These are phyloP conservation scores for Tretioscincus oriximinensis DNA, from an alignment of 2,113 vertebrate species.

Conservation along the genomic window DNA sequence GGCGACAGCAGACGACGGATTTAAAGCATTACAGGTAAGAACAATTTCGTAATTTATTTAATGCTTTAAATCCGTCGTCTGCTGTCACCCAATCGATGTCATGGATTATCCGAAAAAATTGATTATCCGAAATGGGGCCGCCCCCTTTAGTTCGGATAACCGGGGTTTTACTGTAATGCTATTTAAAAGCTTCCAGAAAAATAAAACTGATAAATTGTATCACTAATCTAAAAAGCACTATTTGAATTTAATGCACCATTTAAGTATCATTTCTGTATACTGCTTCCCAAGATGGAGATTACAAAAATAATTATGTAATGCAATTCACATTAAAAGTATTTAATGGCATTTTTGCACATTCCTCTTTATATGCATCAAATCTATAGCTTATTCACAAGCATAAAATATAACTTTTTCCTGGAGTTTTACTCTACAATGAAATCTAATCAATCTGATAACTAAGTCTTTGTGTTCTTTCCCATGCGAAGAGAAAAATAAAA, in stretches of 20 bases:
- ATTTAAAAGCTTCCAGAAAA: not conserved
- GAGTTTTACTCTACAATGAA: not conserved
- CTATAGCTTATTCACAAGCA: not conserved
- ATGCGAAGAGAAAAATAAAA: not conserved
- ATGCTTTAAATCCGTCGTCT: too few species aligned
- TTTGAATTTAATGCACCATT: not conserved
- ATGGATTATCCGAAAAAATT: too few species aligned
- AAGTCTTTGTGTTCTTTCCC: not conserved
- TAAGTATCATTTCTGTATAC: not conserved
- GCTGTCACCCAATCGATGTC: too few species aligned
- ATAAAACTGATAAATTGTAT: not conserved
- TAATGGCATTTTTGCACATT: not conserved
- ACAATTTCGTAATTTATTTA: too few species aligned
- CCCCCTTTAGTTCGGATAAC: too few species aligned
- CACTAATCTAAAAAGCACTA: not conserved
- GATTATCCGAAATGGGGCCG: too few species aligned
- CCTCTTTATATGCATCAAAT: not conserved
- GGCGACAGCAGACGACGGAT: too few species aligned
- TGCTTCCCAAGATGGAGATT: not conserved
- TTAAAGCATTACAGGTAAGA: too few species aligned
- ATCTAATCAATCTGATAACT: not conserved
- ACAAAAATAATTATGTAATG: not conserved
- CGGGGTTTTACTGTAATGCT: too few species aligned
- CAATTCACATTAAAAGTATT: not conserved
- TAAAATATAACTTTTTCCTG: not conserved